Base-by-base conservation (phyloP, 2,113 vertebrate species). In the Hemiscyllium ocellatum region DNA sequence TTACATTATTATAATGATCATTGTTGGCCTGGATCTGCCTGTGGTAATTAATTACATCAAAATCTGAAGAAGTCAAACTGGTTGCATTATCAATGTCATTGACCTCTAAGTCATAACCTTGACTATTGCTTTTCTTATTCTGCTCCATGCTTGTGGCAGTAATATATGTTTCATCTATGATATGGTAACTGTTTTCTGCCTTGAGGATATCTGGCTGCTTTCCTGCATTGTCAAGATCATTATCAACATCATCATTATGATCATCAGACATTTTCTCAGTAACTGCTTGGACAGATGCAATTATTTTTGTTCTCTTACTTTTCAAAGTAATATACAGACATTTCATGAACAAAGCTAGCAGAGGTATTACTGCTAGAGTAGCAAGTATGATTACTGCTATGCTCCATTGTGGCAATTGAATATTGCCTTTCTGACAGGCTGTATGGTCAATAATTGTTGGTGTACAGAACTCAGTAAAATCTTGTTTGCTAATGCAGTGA, bases 11-110 rank as follows among this genome's bases (percentile, higher is more conserved):
- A 50, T 72, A 6, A 52, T 72, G 47, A 33, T 72, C 94, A 76
- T 72, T 95, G 69, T 24, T 42, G 70, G 52, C 29, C 90, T 61
- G 85, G 87, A 94, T 56, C 52, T 78, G 90, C 29, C 24, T 69
- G 65, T 80, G 68, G 37, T 42, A 80, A 33, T 96, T 87, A 96
- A 97, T 70, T 19, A 95, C 52, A 94, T 95, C 29, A 70, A 89
- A 87, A 42, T 97, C 96, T 15, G 96, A 97, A 78, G 96, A 96
- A 96, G 96, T 96, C 24, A 95, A 95, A 96, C 97, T 97, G 13
- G 96, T 97, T 65, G 97, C 96, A 95, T 97, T 97, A 90, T 97
- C 95, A 17, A 97, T 96, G 96, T 98, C 97, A 89, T 97, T 97
- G 96, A 97, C 97, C 50, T 97, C 97, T 65, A 97, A 96, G 68